Conservation (phyloP, 2,888 invertebrate species). For the Cylindroiulus punctatus region DNA sequence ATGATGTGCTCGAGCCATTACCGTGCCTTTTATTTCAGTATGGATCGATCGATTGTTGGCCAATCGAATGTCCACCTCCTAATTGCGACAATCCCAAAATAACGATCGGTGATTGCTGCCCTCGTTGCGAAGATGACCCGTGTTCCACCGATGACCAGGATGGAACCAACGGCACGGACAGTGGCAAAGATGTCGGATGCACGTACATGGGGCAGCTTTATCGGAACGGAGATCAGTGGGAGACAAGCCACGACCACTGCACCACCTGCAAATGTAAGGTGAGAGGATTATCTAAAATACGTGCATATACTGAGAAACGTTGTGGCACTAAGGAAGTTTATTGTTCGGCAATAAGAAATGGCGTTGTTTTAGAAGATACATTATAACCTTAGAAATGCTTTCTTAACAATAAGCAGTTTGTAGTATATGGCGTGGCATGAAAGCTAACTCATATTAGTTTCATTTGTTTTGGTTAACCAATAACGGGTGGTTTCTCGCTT, state of each 20-base stretch:
- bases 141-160: slow-evolving; percentile 60
- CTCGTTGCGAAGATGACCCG: slow-evolving; percentile 75
- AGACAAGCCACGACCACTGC: slow-evolving; percentile 73
- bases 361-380: background rate
- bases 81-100: slow-evolving; percentile 74
- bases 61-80: slow-evolving; percentile 81
- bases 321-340: background rate
- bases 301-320: background rate
- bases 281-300: slow-evolving; percentile 62
- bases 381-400: slow-evolving; percentile 10
- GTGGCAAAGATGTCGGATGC: slow-evolving; percentile 70
- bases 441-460: slow-evolving; percentile 57
- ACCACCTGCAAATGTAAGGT: slow-evolving; percentile 80
- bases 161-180: slow-evolving; percentile 61
- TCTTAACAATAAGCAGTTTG: slow-evolving; percentile 49
- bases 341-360: background rate
- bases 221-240: slow-evolving; percentile 72
- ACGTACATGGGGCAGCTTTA: slow-evolving; percentile 73
- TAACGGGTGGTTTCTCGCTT: slow-evolving; percentile 31
- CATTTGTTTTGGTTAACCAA: slow-evolving; percentile 51
- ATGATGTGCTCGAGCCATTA: slow-evolving; percentile 58
- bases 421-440: slow-evolving; percentile 43
- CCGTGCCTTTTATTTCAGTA: slow-evolving; percentile 69
- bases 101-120: slow-evolving; percentile 77
- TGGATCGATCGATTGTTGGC: slow-evolving; percentile 90